Evolutionary conservation across 2,797 vertebrate genomes (phyloP), one percentile per base, ranked within the genome.

Genomic region (Prunella strophiata): DNA sequence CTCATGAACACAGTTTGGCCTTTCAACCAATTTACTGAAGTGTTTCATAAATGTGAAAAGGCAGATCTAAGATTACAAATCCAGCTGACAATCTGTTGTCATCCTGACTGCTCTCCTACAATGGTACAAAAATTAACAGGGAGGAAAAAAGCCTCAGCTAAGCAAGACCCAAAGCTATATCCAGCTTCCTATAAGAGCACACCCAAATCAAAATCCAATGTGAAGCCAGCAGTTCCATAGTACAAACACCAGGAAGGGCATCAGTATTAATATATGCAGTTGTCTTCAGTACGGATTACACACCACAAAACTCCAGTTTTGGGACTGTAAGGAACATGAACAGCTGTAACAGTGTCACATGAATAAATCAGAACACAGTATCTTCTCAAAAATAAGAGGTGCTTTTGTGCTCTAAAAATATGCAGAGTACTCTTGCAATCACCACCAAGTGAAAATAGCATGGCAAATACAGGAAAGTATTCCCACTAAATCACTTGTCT

Each of bases 121-220:
- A 34, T 1, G 1, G 36, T 27, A 65, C 5, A 77, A 66, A 80
- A 81, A 61, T 32, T 32, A 75, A 57, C 3, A 54, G 13, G 8
- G 26, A 61, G 2, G 21, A 50, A 78, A 74, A 83, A 52, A 25
- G 8, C 10, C 43, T 57, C 59, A 73, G 29, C 40, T 25, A 80
- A 62, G 36, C 7, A 59, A 18, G 29, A 66, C 30, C 3, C 18
- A 54, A 89, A 81, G 22, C 27, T 34, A 55, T 21, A 71, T 17
- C 13, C 38, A 89, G 21, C 29, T 47, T 62, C 11, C 27, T 8
- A 5, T 42, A 5, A 54, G 34, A 74, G 47, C 29, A 38, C 12
- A 45, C 3, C 9, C 16, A n/a, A 17, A 68, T 0, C 20, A 58
- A 84, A 94, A 77, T 5, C 6, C 38, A 30, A 0, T 1, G 9